Conservation (phyloP, 2,797 vertebrate species). For the Amblyopsis hoosieri region DNA sequence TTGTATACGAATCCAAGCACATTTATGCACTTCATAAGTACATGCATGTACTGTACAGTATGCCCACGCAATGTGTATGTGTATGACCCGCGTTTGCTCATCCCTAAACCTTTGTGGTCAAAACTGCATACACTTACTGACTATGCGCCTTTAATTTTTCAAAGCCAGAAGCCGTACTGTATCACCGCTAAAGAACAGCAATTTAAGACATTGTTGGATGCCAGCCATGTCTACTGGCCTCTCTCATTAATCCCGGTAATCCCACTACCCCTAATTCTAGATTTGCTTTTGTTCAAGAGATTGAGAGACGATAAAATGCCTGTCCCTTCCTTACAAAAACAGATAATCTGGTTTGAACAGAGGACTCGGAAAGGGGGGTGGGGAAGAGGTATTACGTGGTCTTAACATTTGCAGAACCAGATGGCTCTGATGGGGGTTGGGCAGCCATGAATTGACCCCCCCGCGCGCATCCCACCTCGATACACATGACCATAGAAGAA, state of each 20-base stretch:
- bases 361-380: conserved; percentile 61
- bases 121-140: too few relatives aligned
- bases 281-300: conserved; percentile 84
- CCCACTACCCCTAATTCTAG: conserved; percentile 71
- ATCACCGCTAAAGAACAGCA: conserved; percentile 42
- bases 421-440: conserved; percentile 75
- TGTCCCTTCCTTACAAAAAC: conserved; percentile 75
- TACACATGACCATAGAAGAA: conserved; percentile 58
- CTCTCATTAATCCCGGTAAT: conserved; percentile 78
- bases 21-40: too few relatives aligned
- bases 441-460: conserved; percentile 20
- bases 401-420: conserved; percentile 85
- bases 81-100: too few relatives aligned
- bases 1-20: too few relatives aligned
- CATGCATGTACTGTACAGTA: conserved; percentile 23
- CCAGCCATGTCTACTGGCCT: conserved; percentile 69
- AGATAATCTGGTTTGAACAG: conserved; percentile 85
- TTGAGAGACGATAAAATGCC: conserved; percentile 76
- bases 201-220: conserved; percentile 67
- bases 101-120: too few relatives aligned
- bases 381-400: conserved; percentile 75
- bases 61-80: conserved; percentile 28
- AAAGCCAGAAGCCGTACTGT: conserved; percentile 9
- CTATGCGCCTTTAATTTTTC: background rate
- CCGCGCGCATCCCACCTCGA: conserved; percentile 40